phyloP scores from a whole-genome alignment of 2,888 invertebrate genomes.

The Didymodactylos carnosus region DNA sequence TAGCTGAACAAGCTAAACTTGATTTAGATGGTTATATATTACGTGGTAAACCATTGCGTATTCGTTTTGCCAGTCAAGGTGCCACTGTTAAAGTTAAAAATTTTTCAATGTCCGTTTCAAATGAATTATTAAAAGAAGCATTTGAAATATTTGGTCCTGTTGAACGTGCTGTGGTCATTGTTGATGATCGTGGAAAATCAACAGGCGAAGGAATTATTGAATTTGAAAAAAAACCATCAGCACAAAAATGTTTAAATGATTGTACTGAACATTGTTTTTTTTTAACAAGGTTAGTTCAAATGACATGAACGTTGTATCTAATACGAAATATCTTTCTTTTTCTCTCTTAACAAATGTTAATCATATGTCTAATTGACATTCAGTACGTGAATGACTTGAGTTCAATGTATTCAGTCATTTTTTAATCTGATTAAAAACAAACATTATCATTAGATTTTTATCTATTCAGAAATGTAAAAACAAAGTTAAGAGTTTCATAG shows the following conservation, averaged over 20 bases:
- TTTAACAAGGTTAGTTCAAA: conserved; percentile 37
- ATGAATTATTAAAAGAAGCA: conserved; percentile 66
- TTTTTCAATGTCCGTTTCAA: conserved; percentile 71
- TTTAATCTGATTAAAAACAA: too few species aligned
- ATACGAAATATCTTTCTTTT: too few species aligned
- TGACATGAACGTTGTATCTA: not conserved
- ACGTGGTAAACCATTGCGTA: conserved; percentile 64
- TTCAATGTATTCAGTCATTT: too few species aligned
- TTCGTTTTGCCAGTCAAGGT: conserved; percentile 81
- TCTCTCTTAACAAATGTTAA: too few species aligned
- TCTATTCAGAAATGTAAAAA: too few species aligned
- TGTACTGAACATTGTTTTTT: conserved; percentile 83
- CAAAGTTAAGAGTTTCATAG: too few species aligned
- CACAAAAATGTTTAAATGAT: conserved; percentile 62
- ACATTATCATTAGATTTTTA: too few species aligned
- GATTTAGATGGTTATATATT: conserved; percentile 69
- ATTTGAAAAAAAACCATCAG: conserved; percentile 73
- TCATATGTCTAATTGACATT: too few species aligned
- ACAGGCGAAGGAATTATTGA: conserved; percentile 92
- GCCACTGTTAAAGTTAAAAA: conserved; percentile 78
- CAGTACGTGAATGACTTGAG: too few species aligned
- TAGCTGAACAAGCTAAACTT: conserved; percentile 79
- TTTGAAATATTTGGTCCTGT: conserved; percentile 40
- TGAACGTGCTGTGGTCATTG: conserved; percentile 74
- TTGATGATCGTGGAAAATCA: conserved; percentile 88